phyloP scores from a whole-genome alignment of 1,140 invertebrate genomes.

The Bombus confusus region DNA sequence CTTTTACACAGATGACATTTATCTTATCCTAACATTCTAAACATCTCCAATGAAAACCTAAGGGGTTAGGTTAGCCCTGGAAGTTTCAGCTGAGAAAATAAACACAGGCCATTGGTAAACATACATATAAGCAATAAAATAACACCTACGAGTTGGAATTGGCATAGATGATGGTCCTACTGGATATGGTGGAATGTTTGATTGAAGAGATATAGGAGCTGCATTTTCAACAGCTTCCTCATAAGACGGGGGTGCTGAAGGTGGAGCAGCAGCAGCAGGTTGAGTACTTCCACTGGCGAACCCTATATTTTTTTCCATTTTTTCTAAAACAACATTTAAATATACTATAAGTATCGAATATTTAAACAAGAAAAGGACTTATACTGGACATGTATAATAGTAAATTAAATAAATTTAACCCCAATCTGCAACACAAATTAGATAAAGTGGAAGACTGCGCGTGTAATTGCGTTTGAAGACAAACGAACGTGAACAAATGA shows the following conservation, averaged over 20 bases:
- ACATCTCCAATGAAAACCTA: not conserved
- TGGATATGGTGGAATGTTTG: conserved; percentile 68
- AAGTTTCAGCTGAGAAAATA: not conserved
- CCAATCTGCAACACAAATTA: not conserved
- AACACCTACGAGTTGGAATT: conserved; percentile 66
- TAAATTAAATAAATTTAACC: not conserved
- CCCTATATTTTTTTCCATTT: conserved; percentile 56
- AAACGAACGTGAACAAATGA: not conserved
- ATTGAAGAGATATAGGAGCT: conserved; percentile 39
- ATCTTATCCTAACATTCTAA: not conserved
- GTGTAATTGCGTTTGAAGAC: conserved; percentile 28
- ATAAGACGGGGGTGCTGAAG: conserved; percentile 76
- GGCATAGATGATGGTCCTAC: conserved; percentile 61
- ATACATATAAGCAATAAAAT: conserved; percentile 14
- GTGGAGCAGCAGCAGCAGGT: conserved; percentile 62
- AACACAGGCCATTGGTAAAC: not conserved
- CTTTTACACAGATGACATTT: not conserved
- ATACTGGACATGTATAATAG: not conserved
- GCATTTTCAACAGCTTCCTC: conserved; percentile 75
- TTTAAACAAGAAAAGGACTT: not conserved
- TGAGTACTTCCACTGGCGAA: conserved; percentile 9
- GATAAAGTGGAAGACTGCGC: not conserved
- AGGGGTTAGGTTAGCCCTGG: accelerated
- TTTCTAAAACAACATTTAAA: conserved; percentile 28
- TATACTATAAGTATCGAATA: no score